Evolutionary conservation across 2,113 vertebrate species (phyloP).

Genomic region (Gambusia affinis): DNA sequence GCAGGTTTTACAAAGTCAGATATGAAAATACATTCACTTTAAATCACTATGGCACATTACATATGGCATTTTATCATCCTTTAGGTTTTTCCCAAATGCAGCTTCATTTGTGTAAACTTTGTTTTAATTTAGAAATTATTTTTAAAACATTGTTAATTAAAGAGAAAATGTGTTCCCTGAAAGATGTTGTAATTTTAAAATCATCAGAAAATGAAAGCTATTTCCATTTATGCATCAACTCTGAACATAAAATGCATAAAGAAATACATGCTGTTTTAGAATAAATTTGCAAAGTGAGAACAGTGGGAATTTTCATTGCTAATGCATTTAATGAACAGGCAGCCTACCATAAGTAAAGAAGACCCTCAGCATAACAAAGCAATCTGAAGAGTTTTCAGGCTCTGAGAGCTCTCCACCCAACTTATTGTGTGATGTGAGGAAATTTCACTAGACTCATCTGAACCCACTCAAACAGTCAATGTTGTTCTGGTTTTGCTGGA

Average conservation of each 20-base stretch:
- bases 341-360: neutral
- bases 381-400: neutral
- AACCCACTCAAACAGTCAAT: slow-evolving; percentile 34
- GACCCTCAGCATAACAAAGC: neutral
- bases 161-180: neutral
- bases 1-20: no score
- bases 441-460: slow-evolving; percentile 5
- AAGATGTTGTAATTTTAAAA: no score
- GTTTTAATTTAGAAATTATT: neutral
- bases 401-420: neutral
- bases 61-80: no score
- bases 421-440: neutral
- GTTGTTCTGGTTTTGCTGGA: slow-evolving; percentile 16
- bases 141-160: neutral
- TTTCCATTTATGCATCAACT: no score
- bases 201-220: no score
- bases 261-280: neutral
- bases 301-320: neutral
- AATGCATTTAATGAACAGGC: neutral
- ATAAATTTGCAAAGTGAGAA: neutral
- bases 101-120: no score
- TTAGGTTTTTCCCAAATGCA: no score
- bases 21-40: no score
- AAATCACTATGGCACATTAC: no score
- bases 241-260: no score